These are phyloP conservation scores for Phymorhynchus buccinoides DNA, from an alignment of 1,140 invertebrate genomes.

Conservation along the genomic window DNA sequence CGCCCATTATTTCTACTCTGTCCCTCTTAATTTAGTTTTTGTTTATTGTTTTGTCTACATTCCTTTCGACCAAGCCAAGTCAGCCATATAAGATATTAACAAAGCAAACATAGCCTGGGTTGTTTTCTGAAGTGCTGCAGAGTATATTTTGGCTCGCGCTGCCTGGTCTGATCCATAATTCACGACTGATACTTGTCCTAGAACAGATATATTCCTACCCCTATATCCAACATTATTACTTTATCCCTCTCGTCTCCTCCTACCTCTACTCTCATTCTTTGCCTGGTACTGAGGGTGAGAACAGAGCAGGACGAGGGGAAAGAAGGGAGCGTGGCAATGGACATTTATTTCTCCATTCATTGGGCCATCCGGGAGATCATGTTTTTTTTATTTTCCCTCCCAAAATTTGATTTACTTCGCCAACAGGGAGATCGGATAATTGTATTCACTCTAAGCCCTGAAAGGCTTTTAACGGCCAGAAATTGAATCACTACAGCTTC, in stretches of 20 bases:
- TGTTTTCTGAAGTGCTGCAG: neutral
- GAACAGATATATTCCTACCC: neutral
- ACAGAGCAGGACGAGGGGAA: too few relatives aligned
- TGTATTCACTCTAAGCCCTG: neutral
- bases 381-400: neutral
- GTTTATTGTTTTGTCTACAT: too few relatives aligned
- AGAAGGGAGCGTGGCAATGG: neutral
- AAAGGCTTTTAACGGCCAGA: neutral
- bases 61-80: too few relatives aligned
- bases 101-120: too few relatives aligned
- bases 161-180: neutral
- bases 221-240: too few relatives aligned
- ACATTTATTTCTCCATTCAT: neutral
- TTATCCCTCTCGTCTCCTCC: neutral
- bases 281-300: too few relatives aligned
- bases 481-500: neutral
- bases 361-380: neutral
- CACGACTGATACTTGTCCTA: neutral
- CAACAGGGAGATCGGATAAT: neutral
- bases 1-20: too few relatives aligned
- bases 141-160: neutral
- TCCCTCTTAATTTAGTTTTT: too few relatives aligned
- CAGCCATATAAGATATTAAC: too few relatives aligned
- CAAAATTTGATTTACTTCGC: neutral
- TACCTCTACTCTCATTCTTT: neutral